phyloP scores from a whole-genome alignment of 1,140 invertebrate genomes.

The Monochamus saltuarius region DNA sequence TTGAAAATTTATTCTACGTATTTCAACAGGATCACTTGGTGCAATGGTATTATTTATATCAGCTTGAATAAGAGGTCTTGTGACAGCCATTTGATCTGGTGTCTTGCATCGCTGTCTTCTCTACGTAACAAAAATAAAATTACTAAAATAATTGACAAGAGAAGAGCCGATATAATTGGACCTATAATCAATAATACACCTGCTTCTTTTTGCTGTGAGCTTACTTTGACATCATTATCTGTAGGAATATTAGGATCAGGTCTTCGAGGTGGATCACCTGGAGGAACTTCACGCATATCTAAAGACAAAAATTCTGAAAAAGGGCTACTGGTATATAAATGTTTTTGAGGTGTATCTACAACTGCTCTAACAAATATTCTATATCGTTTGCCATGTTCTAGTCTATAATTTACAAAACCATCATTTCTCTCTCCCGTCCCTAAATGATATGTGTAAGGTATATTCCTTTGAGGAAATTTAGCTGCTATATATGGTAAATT shows the following conservation, averaged over 20 bases:
- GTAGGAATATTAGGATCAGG: slow-evolving; percentile 80
- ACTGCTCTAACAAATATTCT: slow-evolving; percentile 92
- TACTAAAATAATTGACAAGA: slow-evolving; percentile 75
- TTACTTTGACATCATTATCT: slow-evolving; percentile 76
- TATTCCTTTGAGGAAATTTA: slow-evolving; percentile 86
- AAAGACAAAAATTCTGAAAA: slow-evolving; percentile 87
- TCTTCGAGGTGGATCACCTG: slow-evolving; percentile 80
- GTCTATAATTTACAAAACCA: slow-evolving; percentile 83
- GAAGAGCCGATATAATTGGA: slow-evolving; percentile 76
- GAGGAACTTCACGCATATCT: slow-evolving; percentile 83
- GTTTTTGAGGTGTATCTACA: slow-evolving; percentile 91
- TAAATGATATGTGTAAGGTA: slow-evolving; percentile 87
- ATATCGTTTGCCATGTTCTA: slow-evolving; percentile 81
- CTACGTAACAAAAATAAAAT: slow-evolving; percentile 77
- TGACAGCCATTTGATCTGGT: slow-evolving; percentile 86
- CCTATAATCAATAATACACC: slow-evolving; percentile 87
- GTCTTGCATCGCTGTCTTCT: slow-evolving; percentile 84
- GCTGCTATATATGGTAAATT: slow-evolving; percentile 89
- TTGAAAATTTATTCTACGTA: slow-evolving; percentile 93
- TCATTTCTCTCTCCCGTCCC: slow-evolving; percentile 88
- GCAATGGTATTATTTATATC: slow-evolving; percentile 68
- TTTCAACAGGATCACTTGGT: slow-evolving; percentile 93
- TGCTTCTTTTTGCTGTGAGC: slow-evolving; percentile 75
- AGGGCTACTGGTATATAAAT: slow-evolving; percentile 92
- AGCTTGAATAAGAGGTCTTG: slow-evolving; percentile 81